Base-by-base conservation (phyloP, 2,113 vertebrate species). In the Amia ocellicauda region DNA sequence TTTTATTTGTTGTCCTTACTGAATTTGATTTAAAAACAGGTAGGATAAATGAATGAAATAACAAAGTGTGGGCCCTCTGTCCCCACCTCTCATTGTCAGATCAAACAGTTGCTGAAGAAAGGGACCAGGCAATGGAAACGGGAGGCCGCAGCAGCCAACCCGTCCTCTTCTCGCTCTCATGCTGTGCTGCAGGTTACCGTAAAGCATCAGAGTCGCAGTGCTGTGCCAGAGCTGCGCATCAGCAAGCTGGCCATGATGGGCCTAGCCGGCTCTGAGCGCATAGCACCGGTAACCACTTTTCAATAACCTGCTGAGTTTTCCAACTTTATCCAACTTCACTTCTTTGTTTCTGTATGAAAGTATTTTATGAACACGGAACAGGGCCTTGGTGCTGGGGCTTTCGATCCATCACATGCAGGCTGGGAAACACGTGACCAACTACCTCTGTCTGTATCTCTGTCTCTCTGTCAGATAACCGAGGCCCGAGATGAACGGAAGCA, bases 181-280 rank as follows among this genome's bases (percentile, higher is more conserved):
- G 94, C 94, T 0, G 91, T 97, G 67, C 89, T 97, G 53, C 93
- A 94, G 85, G 94, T 97, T 67, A 86, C 86, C 0, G 93, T 96
- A 62, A 80, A 82, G 60, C 94, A 94, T 83, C 89, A 89, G 82
- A 91, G 83, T 69, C 84, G 93, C n/a, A n/a, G 3, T 72, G 80
- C 61, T 83, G 69, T 84, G 60, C 91, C 94, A 78, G 91, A 93
- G 66, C 91, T 96, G 71, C 90, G 88, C 69, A 86, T 87, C 1
- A 91, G 91, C 9, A 88, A 91, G 16, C 91, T 96, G 64, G 94
- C 96, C 81, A 93, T 96, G 94, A 91, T 96, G 0, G 94, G 95
- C 81, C 89, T 97, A 17, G 94, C 94, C 0, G 94, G 94, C 20
- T 96, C 94, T 0, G 94, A 96, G 69, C 81, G 94, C 0, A 94